Evolutionary conservation across 2,888 invertebrate species (phyloP).

Genomic region (Scaptomyza tumidula): DNA sequence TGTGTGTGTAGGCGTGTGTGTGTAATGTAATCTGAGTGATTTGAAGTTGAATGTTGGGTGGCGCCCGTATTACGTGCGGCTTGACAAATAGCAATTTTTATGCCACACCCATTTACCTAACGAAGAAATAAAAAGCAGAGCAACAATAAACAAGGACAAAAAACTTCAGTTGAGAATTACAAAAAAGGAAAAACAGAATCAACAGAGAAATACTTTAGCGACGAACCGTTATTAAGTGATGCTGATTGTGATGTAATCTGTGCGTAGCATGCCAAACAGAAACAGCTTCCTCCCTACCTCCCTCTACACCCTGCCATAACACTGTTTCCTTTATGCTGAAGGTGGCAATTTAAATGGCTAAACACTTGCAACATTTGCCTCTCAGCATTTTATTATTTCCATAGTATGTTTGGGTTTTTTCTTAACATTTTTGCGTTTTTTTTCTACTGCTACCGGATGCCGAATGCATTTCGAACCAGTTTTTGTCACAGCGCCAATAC

Average conservation of each 20-base stretch:
- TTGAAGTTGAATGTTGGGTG: conserved; percentile 5
- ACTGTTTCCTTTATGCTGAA: conserved; percentile 13
- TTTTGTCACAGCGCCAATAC: conserved; percentile 46
- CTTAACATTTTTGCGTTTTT: conserved; percentile 3
- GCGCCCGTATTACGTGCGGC: conserved; percentile 43
- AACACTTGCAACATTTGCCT: conserved; percentile 57
- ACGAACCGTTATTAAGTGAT: conserved; percentile 30
- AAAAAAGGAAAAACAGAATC: background rate
- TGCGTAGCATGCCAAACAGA: conserved; percentile 40
- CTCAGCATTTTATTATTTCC: conserved; percentile 32
- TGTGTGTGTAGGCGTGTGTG: background rate
- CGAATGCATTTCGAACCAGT: conserved; percentile 70
- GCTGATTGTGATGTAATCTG: conserved; percentile 44
- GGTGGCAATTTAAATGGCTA: conserved; percentile 57
- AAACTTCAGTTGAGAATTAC: conserved; percentile 7
- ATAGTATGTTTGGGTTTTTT: conserved; percentile 3
- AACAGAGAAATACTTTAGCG: conserved; percentile 14
- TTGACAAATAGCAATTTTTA: conserved; percentile 33
- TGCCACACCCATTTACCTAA: background rate
- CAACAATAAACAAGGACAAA: background rate
- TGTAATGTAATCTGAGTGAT: conserved; percentile 41
- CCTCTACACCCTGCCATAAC: background rate
- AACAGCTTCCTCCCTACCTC: background rate
- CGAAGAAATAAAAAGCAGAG: background rate
- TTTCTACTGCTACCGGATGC: conserved; percentile 60